Conservation (phyloP, 2,797 vertebrate species). For the Artibeus jamaicensis region DNA sequence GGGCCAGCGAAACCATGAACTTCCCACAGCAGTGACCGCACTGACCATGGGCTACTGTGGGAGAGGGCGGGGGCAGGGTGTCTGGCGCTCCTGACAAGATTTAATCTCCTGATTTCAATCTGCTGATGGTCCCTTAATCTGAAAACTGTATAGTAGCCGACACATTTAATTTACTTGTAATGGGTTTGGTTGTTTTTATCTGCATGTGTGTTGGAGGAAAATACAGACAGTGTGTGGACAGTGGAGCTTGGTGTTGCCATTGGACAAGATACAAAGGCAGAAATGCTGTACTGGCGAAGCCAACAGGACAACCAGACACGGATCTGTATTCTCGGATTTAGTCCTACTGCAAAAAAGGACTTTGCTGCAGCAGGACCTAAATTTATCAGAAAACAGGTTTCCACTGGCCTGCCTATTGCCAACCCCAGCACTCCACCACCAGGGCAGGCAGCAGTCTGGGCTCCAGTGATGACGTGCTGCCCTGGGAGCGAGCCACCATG, state of each 20-base stretch:
- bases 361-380: neutral
- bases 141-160: conserved; percentile 68
- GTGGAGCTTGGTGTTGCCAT: neutral
- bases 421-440: neutral
- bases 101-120: conserved; percentile 79
- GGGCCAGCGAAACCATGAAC: neutral
- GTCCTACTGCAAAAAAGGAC: neutral
- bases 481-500: fast-evolving
- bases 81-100: neutral
- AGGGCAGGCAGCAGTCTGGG: neutral
- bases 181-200: neutral
- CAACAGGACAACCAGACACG: fast-evolving
- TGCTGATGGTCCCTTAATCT: conserved; percentile 58
- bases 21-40: neutral
- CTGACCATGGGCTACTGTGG: neutral
- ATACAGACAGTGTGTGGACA: neutral
- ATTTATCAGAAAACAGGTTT: neutral
- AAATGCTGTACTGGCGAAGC: neutral
- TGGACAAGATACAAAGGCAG: neutral
- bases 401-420: fast-evolving
- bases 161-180: conserved; percentile 59
- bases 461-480: neutral
- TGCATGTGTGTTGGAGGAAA: conserved; percentile 27
- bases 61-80: neutral
- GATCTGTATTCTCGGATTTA: neutral